Percentiles rank a stretch among this genome's conserved stretches.
Evolutionary conservation across 2,888 invertebrate species (phyloP).

Genomic region (Trichogramma evanescens): DNA sequence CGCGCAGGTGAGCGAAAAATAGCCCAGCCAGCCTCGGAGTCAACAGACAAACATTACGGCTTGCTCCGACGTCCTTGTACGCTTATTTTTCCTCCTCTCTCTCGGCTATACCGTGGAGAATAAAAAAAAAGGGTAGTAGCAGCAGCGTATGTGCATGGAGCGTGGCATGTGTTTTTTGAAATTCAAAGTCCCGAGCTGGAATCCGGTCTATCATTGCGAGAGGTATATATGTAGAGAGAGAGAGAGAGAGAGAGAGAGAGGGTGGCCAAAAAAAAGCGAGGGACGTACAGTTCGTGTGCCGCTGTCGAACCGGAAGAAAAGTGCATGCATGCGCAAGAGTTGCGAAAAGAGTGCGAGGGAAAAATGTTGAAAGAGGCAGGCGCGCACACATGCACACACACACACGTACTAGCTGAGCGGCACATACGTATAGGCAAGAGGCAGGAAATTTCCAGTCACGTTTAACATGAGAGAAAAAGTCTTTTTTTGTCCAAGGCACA

Average conservation of each 20-base stretch:
- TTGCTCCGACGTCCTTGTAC: no score
- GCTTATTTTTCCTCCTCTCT: neutral
- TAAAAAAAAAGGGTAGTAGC: neutral
- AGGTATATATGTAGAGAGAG: neutral
- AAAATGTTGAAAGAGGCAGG: neutral
- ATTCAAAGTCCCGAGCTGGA: constrained; percentile 7
- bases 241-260: neutral
- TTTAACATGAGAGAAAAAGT: no score
- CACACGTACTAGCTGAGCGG: no score
- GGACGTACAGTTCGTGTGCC: neutral
- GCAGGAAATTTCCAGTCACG: no score
- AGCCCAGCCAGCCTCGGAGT: constrained; percentile 12
- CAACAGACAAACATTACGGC: constrained; percentile 12
- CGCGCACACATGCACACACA: no score
- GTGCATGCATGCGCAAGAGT: neutral
- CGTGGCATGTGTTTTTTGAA: constrained; percentile 7
- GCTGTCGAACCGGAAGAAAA: neutral
- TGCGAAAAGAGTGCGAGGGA: neutral
- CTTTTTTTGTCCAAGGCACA: no score
- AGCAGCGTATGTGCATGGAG: neutral
- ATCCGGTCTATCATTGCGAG: constrained; percentile 8
- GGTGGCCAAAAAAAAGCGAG: no score
- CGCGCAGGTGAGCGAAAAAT: constrained; percentile 16
- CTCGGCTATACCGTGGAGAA: neutral
- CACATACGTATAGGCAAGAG: no score